Conservation (phyloP, 1,140 invertebrate species). For the Choristoneura fumiferana region DNA sequence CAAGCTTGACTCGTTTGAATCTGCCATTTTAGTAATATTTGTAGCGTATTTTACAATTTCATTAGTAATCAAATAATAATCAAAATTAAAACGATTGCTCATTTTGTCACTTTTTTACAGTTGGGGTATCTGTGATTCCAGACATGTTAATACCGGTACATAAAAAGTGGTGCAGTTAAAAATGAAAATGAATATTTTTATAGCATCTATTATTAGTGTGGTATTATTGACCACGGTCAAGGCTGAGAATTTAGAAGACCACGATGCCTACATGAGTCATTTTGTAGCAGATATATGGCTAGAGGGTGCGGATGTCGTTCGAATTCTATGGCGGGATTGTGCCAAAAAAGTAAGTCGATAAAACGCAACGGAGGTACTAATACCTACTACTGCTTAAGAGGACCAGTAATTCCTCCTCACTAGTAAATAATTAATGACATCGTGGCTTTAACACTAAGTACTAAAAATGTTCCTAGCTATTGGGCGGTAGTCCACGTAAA, state of each 20-base stretch:
- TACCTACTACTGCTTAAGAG: no score
- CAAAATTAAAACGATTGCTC: no score
- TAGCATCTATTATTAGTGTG: conserved; percentile 30
- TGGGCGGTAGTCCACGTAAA: conserved; percentile 28
- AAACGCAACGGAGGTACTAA: no score
- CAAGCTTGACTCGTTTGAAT: no score
- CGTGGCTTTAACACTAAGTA: no score
- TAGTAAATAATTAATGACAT: no score
- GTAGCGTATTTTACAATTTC: no score
- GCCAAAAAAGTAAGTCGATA: conserved; percentile 65
- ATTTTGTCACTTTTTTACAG: no score
- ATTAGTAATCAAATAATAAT: no score
- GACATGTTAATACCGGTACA: neutral
- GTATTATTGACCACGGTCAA: conserved; percentile 35
- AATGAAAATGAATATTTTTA: conserved; percentile 38
- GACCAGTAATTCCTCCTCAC: no score
- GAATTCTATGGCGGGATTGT: conserved; percentile 73
- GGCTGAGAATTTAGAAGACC: conserved; percentile 40
- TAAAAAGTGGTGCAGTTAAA: neutral
- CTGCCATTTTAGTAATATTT: no score
- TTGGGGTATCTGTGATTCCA: neutral
- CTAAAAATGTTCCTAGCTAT: no score
- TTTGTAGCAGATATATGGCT: conserved; percentile 72
- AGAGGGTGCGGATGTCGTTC: conserved; percentile 62
- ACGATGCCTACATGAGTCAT: conserved; percentile 55